Conservation (phyloP, 1,140 invertebrate genomes). For the Trachymyrmex cornetzi region DNA sequence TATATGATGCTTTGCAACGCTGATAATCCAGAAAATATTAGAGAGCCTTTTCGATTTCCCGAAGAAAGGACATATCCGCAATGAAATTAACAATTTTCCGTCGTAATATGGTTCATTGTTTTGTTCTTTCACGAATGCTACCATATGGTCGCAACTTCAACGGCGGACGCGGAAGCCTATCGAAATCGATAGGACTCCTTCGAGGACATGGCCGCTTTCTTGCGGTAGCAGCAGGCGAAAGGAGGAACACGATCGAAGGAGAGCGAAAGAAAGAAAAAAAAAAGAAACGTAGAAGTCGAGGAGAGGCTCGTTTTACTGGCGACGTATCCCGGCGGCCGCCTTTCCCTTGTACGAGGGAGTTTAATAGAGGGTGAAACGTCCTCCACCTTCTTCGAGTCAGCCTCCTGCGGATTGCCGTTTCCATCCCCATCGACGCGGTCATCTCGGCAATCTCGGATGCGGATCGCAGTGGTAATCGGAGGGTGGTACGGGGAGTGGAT, state of each 20-base stretch:
- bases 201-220: constrained; percentile 56
- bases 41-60: not conserved
- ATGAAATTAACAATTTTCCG: not conserved
- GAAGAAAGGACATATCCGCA: not conserved
- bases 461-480: constrained; percentile 58
- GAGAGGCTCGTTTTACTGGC: constrained; percentile 79
- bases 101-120: constrained; percentile 16
- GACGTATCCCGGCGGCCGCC: constrained; percentile 81
- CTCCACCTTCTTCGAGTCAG: constrained; percentile 77
- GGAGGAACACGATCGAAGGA: constrained; percentile 5
- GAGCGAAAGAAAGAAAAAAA: constrained; percentile 8
- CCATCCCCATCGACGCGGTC: constrained; percentile 69
- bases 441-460: constrained; percentile 72
- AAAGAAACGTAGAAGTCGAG: constrained; percentile 62
- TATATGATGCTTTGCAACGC: not conserved
- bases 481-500: constrained; percentile 14
- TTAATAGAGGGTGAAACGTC: constrained; percentile 87
- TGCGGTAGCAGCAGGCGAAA: constrained; percentile 17
- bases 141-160: constrained; percentile 23
- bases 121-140: constrained; percentile 21
- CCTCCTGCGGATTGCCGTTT: constrained; percentile 66
- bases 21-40: not conserved
- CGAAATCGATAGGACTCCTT: constrained; percentile 66
- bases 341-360: constrained; percentile 86
- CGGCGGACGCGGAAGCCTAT: not conserved